Conservation (phyloP, 2,113 vertebrate genomes). For the Cyphomyrus plagiostoma region DNA sequence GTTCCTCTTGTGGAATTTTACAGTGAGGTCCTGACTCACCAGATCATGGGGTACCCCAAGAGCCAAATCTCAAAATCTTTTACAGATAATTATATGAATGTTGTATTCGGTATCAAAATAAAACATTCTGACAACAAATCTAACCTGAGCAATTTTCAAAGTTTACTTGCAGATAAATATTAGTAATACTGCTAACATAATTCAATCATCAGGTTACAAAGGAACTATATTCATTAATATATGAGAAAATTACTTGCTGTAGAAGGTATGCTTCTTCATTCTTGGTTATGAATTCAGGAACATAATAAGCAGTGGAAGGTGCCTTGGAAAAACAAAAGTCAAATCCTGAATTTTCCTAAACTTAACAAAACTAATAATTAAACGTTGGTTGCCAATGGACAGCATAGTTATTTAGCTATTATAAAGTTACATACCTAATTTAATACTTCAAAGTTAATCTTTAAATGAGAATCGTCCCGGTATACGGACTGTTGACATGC, state of each 20-base stretch:
- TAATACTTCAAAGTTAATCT: background rate
- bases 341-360: background rate
- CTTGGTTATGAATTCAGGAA: slow-evolving; percentile 77
- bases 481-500: background rate
- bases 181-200: background rate
- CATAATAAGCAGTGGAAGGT: slow-evolving; percentile 69
- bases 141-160: background rate
- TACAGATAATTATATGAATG: background rate
- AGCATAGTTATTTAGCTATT: background rate
- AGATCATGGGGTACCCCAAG: background rate
- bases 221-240: background rate
- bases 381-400: background rate
- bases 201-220: background rate
- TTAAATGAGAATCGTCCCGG: background rate
- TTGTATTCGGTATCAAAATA: background rate
- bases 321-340: slow-evolving; percentile 45
- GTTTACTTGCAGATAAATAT: background rate
- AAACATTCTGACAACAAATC: background rate
- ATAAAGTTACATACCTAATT: too few species aligned
- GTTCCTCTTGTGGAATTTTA: background rate
- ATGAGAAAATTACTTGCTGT: slow-evolving; percentile 56
- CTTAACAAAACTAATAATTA: background rate
- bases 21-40: background rate
- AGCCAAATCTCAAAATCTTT: background rate
- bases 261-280: slow-evolving; percentile 70